phyloP scores from a whole-genome alignment of 2,797 vertebrate genomes.

The Phataginus tetradactyla region DNA sequence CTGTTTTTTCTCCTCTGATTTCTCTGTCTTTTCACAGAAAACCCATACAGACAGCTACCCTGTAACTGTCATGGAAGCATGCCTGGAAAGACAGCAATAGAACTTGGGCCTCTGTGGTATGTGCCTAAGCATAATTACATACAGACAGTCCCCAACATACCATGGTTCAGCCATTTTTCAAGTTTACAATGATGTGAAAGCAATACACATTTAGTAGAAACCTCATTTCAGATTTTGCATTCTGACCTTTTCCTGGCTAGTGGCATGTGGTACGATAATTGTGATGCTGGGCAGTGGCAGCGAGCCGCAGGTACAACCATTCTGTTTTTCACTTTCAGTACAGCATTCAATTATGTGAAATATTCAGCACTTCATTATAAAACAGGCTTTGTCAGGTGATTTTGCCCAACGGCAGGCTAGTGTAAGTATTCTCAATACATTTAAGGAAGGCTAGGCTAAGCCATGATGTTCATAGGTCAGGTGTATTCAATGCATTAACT shows the following conservation, averaged over 20 bases:
- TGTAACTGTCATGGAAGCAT: constrained; percentile 96
- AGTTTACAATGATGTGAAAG: neutral
- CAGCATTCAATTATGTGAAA: neutral
- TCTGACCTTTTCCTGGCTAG: neutral
- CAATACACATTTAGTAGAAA: neutral
- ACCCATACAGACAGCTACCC: constrained; percentile 93
- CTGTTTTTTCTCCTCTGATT: constrained; percentile 54
- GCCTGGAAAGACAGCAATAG: constrained; percentile 95
- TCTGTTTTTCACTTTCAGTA: neutral
- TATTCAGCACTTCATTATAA: neutral
- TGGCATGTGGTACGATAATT: neutral
- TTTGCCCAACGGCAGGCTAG: neutral
- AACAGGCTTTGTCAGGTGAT: neutral
- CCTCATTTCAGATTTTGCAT: neutral
- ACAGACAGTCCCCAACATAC: neutral
- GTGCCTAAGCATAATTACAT: constrained; percentile 43
- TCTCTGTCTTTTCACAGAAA: constrained; percentile 83
- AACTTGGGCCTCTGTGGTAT: constrained; percentile 96
- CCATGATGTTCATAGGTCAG: neutral
- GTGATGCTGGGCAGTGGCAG: neutral
- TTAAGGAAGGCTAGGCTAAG: neutral
- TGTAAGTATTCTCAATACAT: neutral
- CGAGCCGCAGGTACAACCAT: too few species aligned
- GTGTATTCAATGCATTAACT: neutral
- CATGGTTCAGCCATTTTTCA: neutral